These are phyloP conservation scores for Machaerirhynchus nigripectus DNA, from an alignment of 2,113 vertebrate species.

Conservation along the genomic window DNA sequence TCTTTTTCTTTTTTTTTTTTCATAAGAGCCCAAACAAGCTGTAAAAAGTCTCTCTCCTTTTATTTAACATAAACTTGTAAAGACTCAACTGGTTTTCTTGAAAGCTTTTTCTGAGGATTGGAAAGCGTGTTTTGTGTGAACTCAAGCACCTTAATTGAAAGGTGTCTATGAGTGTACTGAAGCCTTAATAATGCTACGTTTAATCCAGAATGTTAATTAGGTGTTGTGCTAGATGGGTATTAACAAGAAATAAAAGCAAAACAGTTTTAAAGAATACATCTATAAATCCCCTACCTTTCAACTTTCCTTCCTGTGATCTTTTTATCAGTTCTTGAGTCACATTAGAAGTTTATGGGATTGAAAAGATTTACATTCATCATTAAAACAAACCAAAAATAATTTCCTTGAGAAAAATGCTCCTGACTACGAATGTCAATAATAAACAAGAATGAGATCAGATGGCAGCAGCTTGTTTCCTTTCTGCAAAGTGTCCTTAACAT, in stretches of 20 bases:
- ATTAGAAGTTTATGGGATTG: background rate
- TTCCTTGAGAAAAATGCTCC: background rate
- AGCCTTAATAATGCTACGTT: background rate
- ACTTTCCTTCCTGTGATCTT: constrained; percentile 14
- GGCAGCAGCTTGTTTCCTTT: background rate
- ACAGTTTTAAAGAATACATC: background rate
- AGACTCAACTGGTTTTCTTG: background rate
- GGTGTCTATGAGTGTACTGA: background rate
- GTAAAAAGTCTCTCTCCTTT: background rate
- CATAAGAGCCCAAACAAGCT: background rate
- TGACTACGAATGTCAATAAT: background rate
- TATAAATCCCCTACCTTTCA: constrained; percentile 8
- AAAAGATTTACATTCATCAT: background rate
- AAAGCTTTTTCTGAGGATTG: background rate
- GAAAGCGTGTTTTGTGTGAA: background rate
- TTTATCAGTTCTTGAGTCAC: background rate
- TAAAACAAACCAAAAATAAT: background rate
- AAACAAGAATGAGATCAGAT: background rate
- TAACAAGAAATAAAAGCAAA: constrained; percentile 20
- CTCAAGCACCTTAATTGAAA: constrained; percentile 30
- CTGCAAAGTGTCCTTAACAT: background rate
- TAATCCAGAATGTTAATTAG: constrained; percentile 32
- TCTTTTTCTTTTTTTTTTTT: background rate
- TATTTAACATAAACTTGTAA: background rate
- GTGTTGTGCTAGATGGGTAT: background rate